phyloP scores from a whole-genome alignment of 2,797 vertebrate species.

The Nasua narica region DNA sequence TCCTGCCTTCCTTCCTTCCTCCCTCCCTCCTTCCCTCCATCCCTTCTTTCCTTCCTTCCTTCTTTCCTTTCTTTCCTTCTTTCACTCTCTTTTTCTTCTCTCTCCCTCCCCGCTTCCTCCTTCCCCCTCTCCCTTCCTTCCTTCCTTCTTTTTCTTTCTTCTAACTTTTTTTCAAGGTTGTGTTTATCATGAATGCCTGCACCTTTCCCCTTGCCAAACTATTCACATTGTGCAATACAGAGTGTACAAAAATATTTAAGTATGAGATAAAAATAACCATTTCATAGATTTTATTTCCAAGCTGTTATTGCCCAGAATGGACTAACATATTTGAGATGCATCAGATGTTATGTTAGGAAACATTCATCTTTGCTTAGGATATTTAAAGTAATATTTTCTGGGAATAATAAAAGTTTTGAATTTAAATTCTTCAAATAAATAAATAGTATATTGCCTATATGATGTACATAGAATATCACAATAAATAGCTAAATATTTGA shows the following conservation, averaged over 20 bases:
- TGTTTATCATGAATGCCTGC: neutral
- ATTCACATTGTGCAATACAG: no score
- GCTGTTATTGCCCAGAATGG: neutral
- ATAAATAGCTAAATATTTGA: neutral
- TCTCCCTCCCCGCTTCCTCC: no score
- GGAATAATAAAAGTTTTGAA: neutral
- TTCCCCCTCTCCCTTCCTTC: neutral
- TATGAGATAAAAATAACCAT: neutral
- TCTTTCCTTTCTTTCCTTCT: neutral
- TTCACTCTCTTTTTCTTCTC: neutral
- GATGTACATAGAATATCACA: neutral
- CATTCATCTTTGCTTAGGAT: neutral
- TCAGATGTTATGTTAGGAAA: neutral
- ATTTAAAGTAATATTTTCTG: neutral
- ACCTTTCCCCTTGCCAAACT: no score
- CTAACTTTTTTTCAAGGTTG: neutral
- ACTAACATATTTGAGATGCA: neutral
- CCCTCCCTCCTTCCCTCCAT: neutral
- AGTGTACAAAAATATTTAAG: neutral
- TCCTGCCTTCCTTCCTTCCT: fast-evolving
- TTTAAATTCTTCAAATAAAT: neutral
- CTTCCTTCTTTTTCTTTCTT: neutral
- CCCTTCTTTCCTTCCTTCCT: neutral
- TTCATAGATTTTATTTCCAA: neutral
- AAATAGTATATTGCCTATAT: neutral